Evolutionary conservation across 1,140 invertebrate species (phyloP), one percentile per base, ranked within the genome.

Genomic region (Argopecten irradians): DNA sequence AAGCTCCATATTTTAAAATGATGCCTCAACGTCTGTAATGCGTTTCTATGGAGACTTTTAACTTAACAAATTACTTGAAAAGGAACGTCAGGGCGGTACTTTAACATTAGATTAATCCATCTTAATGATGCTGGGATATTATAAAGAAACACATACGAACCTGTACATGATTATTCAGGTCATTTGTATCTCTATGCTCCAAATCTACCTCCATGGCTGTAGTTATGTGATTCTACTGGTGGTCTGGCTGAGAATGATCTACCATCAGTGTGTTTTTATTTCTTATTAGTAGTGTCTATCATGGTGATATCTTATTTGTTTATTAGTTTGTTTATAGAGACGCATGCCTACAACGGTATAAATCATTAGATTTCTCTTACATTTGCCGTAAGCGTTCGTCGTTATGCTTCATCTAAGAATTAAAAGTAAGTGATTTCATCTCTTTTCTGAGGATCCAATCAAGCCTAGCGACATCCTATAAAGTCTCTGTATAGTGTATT

Each of bases 111-210:
- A 8, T 39, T 5, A 39, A 39, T 39, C 36, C 13, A 13, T 39
- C 13, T 39, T 39, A 39, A 39, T 5, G 13, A 39, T 5, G 36
- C 36, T 39, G 5, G 36, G 36, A n/a, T 13, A 39, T 39, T 39
- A 8, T 5, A 39, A 8, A 5, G 55, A 3, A 71, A 0, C n/a
- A 11, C 8, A 71, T 28, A n/a, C 55, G 28, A 28, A 71, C 55
- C 55, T 71, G 55, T n/a, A 89, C 83, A 85, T 87, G 43, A 8
- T 43, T 22, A 34, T 89, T 89, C 43, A 89, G 34, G 14, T 86
- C 83, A 22, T 89, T 89, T 16, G 89, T 86, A 84, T 89, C 89
- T 85, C 89, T 89, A 2, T 85, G 28, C 0, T 41, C 36, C 13
- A 89, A 33, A 82, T 89, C 89, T 0, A 89, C 5, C 22, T 71